Conservation (phyloP, 2,888 invertebrate genomes). For the Epirrhoe tristata region DNA sequence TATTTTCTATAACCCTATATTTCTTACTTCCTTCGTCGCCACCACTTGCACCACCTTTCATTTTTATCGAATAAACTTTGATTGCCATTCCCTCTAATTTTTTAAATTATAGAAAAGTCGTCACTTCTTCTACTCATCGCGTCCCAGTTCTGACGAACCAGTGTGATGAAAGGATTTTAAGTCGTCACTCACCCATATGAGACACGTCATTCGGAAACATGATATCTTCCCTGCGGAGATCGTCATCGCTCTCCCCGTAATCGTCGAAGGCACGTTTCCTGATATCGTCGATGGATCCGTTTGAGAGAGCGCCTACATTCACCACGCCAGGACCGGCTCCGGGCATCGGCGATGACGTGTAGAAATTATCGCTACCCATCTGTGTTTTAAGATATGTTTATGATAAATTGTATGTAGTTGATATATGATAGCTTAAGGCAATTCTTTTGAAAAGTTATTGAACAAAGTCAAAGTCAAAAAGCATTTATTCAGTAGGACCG, state of each 20-base stretch:
- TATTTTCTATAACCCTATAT: no score
- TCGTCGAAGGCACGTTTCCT: conserved; percentile 90
- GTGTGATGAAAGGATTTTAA: no score
- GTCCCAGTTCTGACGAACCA: no score
- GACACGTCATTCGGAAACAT: conserved; percentile 90
- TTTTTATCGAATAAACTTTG: no score
- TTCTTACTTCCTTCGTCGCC: no score
- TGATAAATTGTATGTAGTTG: neutral
- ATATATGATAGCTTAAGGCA: neutral
- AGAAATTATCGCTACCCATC: conserved; percentile 77
- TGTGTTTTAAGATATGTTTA: conserved; percentile 36
- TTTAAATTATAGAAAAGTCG: no score
- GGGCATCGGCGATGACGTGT: conserved; percentile 79
- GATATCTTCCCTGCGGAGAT: conserved; percentile 93
- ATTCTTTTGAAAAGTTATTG: neutral
- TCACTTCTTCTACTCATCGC: conserved; percentile 33
- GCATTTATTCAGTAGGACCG: no score
- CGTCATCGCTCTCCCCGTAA: conserved; percentile 95
- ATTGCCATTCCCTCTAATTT: no score
- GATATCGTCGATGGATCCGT: conserved; percentile 87
- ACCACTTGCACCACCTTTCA: no score
- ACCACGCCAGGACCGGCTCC: conserved; percentile 66
- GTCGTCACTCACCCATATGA: conserved; percentile 78
- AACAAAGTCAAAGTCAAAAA: neutral
- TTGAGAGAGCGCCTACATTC: conserved; percentile 85